Percentiles rank a stretch among this genome's conserved stretches.
phyloP scores from a whole-genome alignment of 2,888 invertebrate species.

The Stenoptilia bipunctidactyla region DNA sequence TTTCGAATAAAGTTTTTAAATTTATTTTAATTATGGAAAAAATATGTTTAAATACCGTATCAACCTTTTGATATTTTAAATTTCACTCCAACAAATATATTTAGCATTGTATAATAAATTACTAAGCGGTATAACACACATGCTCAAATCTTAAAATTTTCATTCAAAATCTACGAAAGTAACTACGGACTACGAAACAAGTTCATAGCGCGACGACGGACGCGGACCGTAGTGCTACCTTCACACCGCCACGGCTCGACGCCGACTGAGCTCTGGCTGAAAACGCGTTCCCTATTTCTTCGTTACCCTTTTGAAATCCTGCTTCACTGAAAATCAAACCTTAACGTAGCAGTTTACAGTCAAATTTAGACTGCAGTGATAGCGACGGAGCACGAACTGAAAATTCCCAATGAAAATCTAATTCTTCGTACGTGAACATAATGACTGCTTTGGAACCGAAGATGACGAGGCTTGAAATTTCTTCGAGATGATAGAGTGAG shows the following conservation, averaged over 20 bases:
- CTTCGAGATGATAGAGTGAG: slow-evolving; percentile 31
- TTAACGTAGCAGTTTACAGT: slow-evolving; percentile 22
- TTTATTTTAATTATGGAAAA: too few relatives aligned
- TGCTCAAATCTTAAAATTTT: too few relatives aligned
- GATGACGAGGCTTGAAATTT: slow-evolving; percentile 46
- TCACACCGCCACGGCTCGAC: slow-evolving; percentile 42
- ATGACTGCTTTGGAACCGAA: slow-evolving; percentile 61
- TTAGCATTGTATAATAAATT: slow-evolving; percentile 27
- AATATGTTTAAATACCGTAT: too few relatives aligned
- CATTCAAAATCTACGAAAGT: too few relatives aligned
- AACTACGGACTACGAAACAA: slow-evolving; percentile 42
- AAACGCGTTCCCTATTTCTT: neutral
- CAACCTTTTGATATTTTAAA: too few relatives aligned
- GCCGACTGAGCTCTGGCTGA: slow-evolving; percentile 45
- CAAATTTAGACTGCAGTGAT: slow-evolving; percentile 15
- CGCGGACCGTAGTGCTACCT: slow-evolving; percentile 24
- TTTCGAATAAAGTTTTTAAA: too few relatives aligned
- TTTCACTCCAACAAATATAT: too few relatives aligned
- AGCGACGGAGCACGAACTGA: slow-evolving; percentile 19
- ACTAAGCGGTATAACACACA: too few relatives aligned
- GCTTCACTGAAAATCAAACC: slow-evolving; percentile 22
- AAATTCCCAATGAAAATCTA: slow-evolving; percentile 53
- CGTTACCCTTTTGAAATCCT: slow-evolving; percentile 34
- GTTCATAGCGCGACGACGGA: slow-evolving; percentile 32
- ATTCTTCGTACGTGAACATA: slow-evolving; percentile 58